These are phyloP conservation scores for Myotis lucifugus DNA, from an alignment of 2,113 vertebrate genomes.

Conservation along the genomic window DNA sequence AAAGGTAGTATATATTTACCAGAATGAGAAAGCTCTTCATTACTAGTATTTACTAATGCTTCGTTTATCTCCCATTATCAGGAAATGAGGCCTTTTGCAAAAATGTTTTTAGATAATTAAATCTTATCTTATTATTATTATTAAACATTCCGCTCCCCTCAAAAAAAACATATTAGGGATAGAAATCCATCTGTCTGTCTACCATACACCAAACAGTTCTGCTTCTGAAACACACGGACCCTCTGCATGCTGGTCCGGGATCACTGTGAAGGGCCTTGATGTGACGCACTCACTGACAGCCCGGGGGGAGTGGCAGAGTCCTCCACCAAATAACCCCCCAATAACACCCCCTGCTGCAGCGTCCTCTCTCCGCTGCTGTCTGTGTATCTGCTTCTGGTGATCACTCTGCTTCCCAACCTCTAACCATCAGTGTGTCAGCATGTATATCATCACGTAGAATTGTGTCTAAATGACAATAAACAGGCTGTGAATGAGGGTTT, in stretches of 20 bases:
- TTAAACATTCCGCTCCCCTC: background rate
- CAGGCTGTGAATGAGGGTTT: background rate
- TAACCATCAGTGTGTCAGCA: background rate
- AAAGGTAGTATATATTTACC: background rate
- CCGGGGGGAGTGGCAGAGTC: accelerated
- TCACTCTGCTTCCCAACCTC: background rate
- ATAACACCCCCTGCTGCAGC: no score
- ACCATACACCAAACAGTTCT: background rate
- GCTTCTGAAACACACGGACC: background rate
- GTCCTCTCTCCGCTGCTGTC: background rate
- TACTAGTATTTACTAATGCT: background rate
- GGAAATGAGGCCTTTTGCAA: constrained; percentile 7
- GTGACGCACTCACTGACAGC: accelerated
- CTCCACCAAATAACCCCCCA: background rate
- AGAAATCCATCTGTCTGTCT: background rate
- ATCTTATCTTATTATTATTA: background rate
- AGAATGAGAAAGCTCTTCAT: background rate
- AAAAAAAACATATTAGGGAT: background rate
- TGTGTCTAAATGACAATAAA: background rate
- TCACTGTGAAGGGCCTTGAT: background rate
- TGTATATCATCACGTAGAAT: background rate
- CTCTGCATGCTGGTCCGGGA: background rate
- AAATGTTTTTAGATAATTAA: background rate
- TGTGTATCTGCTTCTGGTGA: background rate
- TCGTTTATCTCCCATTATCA: constrained; percentile 29